Evolutionary conservation across 2,113 vertebrate genomes (phyloP).

Genomic region (Leptodactylus fuscus): DNA sequence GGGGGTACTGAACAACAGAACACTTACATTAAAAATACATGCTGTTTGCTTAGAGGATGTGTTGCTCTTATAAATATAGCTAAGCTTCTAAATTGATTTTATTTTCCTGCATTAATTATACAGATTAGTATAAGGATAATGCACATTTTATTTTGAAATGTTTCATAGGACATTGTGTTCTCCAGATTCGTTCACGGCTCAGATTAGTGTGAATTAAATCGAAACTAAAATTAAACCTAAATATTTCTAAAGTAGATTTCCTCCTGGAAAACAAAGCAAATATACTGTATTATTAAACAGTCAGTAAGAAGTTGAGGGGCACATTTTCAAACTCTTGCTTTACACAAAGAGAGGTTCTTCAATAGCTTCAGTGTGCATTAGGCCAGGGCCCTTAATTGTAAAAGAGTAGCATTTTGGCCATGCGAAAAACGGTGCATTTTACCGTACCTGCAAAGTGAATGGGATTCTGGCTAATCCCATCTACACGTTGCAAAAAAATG

Average conservation of each 20-base stretch:
- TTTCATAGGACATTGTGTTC: constrained; percentile 26
- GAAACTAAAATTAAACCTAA: not conserved
- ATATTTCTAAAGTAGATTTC: not conserved
- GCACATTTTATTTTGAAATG: constrained; percentile 27
- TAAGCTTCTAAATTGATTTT: constrained; percentile 58
- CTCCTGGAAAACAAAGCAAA: not conserved
- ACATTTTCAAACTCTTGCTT: not conserved
- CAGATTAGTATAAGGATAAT: constrained; percentile 52
- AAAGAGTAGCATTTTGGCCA: too few species aligned
- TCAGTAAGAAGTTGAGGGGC: not conserved
- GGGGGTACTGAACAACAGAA: not conserved
- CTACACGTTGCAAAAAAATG: too few species aligned
- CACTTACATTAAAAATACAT: constrained; percentile 52
- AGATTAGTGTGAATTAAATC: constrained; percentile 2
- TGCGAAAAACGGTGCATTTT: too few species aligned
- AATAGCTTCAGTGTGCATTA: not conserved
- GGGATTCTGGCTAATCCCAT: too few species aligned
- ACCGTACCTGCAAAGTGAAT: too few species aligned
- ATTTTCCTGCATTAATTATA: constrained; percentile 55
- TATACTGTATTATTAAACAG: not conserved
- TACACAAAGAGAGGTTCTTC: not conserved
- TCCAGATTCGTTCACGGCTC: not conserved
- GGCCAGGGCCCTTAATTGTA: too few species aligned
- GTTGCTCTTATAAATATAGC: constrained; percentile 6
- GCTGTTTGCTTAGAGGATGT: constrained; percentile 45